These are phyloP conservation scores for Cariama cristata DNA, from an alignment of 2,113 vertebrate genomes.

Conservation along the genomic window DNA sequence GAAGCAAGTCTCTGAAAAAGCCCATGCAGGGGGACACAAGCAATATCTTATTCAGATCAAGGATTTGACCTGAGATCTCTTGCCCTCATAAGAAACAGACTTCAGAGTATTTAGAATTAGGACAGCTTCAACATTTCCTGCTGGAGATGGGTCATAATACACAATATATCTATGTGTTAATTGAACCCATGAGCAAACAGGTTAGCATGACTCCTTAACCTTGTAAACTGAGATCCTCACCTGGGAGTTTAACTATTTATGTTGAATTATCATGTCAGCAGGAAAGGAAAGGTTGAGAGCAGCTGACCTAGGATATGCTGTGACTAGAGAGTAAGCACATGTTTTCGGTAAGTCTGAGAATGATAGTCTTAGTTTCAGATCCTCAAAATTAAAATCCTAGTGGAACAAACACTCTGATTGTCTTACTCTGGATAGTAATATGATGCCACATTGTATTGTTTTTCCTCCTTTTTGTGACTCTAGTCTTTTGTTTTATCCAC, in stretches of 20 bases:
- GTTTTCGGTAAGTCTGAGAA: background rate
- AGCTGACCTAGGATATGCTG: background rate
- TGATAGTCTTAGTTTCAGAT: background rate
- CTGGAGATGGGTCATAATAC: background rate
- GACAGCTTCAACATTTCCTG: background rate
- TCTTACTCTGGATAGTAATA: fast-evolving
- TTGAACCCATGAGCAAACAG: background rate
- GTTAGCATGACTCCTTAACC: background rate
- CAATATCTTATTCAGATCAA: background rate
- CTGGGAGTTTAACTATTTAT: background rate
- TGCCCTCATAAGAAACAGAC: background rate
- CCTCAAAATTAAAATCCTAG: background rate
- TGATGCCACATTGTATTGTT: fast-evolving
- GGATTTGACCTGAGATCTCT: background rate
- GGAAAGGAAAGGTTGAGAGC: background rate
- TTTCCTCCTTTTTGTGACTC: background rate
- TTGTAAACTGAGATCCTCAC: background rate
- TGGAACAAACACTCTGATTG: background rate
- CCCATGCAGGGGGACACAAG: background rate
- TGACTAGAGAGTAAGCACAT: background rate
- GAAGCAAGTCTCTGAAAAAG: background rate
- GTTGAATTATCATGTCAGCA: background rate
- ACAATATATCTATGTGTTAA: background rate
- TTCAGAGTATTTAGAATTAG: background rate
- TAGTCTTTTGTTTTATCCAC: background rate